phyloP scores from a whole-genome alignment of 2,888 invertebrate genomes.

The Ryuthela nishihirai region DNA sequence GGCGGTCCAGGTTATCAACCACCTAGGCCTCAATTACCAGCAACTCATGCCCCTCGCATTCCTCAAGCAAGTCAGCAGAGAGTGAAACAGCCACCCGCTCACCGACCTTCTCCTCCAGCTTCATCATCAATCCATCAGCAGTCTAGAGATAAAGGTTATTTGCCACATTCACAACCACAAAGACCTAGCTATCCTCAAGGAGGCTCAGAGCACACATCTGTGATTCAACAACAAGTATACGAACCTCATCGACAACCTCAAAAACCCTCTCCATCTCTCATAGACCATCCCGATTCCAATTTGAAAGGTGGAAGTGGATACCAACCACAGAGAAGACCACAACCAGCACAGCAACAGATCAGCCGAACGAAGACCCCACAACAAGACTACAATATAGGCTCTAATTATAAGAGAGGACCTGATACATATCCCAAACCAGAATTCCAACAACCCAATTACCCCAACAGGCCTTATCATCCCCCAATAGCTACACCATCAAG shows the following conservation, averaged over 20 bases:
- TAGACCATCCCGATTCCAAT: no score
- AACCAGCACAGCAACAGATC: slow-evolving; percentile 5
- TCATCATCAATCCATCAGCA: no score
- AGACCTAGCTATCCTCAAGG: no score
- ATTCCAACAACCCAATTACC: slow-evolving; percentile 16
- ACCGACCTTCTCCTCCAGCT: slow-evolving; percentile 22
- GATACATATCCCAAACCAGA: slow-evolving; percentile 32
- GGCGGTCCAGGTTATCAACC: slow-evolving; percentile 19
- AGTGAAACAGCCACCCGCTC: slow-evolving; percentile 4
- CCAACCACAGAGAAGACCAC: slow-evolving; percentile 12
- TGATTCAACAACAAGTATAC: slow-evolving; percentile 1
- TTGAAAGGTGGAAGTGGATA: slow-evolving; percentile 13
- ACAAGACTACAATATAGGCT: slow-evolving; percentile 18
- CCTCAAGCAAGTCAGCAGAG: no score
- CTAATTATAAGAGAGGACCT: slow-evolving; percentile 26
- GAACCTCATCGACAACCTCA: slow-evolving; percentile 6
- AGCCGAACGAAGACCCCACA: slow-evolving; percentile 4
- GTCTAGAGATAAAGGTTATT: no score
- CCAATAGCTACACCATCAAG: slow-evolving; percentile 27
- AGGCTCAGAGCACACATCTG: no score
- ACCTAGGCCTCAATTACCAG: slow-evolving; percentile 1
- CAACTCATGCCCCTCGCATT: no score
- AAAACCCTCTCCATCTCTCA: background rate
- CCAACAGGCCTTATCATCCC: no score
- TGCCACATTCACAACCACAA: no score